Evolutionary conservation across 2,797 vertebrate genomes (phyloP).

Genomic region (Thalassophryne amazonica): DNA sequence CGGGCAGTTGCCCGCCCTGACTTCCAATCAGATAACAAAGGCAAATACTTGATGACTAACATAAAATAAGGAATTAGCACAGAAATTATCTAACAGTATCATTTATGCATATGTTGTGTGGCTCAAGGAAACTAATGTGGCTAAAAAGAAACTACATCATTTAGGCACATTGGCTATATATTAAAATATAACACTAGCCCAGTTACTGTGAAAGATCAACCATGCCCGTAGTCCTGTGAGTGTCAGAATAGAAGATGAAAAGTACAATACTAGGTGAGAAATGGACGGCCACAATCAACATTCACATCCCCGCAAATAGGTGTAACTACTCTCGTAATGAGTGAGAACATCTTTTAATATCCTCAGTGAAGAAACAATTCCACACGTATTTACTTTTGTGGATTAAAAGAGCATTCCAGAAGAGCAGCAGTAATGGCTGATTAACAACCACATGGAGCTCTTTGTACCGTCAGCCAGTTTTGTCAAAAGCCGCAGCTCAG

Average conservation of each 20-base stretch:
- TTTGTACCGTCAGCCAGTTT: constrained; percentile 39
- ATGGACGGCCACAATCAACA: too few relatives aligned
- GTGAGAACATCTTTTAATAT: constrained; percentile 44
- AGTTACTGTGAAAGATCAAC: constrained; percentile 6
- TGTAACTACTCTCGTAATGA: constrained; percentile 60
- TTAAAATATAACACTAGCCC: not conserved
- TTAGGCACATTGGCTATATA: too few relatives aligned
- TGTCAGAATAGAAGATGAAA: constrained; percentile 15
- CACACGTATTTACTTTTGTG: not conserved
- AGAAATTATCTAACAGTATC: too few relatives aligned
- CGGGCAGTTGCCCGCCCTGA: too few relatives aligned
- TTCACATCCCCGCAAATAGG: too few relatives aligned
- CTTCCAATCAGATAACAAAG: too few relatives aligned
- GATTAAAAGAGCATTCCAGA: constrained; percentile 40
- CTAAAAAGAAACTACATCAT: too few relatives aligned
- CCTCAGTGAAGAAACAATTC: constrained; percentile 44
- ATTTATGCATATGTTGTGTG: too few relatives aligned
- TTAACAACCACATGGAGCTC: constrained; percentile 37
- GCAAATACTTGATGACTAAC: too few relatives aligned
- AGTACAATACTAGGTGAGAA: constrained; percentile 25
- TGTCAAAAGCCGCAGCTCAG: constrained; percentile 52
- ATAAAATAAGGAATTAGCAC: too few relatives aligned
- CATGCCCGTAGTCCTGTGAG: not conserved
- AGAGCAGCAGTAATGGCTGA: constrained; percentile 48
- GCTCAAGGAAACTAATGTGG: too few relatives aligned